Base-by-base conservation (phyloP, 2,113 vertebrate genomes). In the Emydocephalus ijimae region DNA sequence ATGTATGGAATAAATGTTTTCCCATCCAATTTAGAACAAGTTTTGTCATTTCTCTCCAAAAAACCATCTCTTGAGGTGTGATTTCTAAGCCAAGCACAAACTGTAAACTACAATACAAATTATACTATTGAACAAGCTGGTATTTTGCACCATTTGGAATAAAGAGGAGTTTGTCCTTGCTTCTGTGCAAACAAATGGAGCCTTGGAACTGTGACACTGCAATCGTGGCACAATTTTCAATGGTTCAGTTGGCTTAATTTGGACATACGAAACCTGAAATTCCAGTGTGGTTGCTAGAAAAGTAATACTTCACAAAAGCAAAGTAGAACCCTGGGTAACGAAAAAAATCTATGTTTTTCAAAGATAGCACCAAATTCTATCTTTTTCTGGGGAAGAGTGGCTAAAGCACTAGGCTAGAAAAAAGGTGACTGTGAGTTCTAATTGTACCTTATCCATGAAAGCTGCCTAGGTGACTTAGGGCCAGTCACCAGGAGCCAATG, bases 31-130 rank as follows among this genome's bases (percentile, higher is more conserved):
- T 91, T 55, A 85, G 24, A 85, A 93, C 89, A 7, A 69, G 29
- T 20, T 87, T 2, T 3, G 0, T 87, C 21, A 12, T 85, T 64
- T 81, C 4, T 87, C 95, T 96, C 89, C 91, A 94, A 85, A 85
- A 48, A 90, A 39, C 14, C 92, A 89, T 90, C 54, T 92, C 88
- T 64, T n/a, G 48, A 23, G 92, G 29, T 88, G 93, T 92, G 52
- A 92, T 69, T 91, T 61, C 85, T 85, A 94, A 93, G 85, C 50
- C 85, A 91, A 69, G 94, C 2, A 0, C 21, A 90, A 95, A 88
- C 89, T 90, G 91, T 89, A 48, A 95, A 93, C 94, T 61, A 90
- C 87, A 91, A 91, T 87, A 81, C 10, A 93, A 96, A 91, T 85
- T 92, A 90, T 1, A 10, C 54, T 92, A 86, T 24, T 45, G 87